These are phyloP conservation scores for Malurus melanocephalus DNA, from an alignment of 2,113 vertebrate species.

Conservation along the genomic window DNA sequence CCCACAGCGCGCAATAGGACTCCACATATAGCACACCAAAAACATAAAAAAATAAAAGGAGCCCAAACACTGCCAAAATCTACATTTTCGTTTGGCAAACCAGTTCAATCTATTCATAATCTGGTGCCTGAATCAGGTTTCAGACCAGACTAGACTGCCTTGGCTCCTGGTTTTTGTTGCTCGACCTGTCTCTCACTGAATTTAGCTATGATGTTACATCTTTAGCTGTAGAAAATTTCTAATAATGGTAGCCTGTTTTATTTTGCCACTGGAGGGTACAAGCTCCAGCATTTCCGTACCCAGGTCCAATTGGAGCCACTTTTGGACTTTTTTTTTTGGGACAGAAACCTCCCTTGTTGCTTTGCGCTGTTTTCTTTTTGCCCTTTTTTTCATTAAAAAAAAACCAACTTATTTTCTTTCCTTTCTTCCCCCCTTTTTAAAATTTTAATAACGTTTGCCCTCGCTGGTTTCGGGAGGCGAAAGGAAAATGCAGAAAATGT, in stretches of 20 bases:
- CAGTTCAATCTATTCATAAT: constrained; percentile 83
- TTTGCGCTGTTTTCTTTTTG: constrained; percentile 46
- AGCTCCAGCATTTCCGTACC: constrained; percentile 64
- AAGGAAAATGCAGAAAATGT: constrained; percentile 30
- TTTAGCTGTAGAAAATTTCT: constrained; percentile 71
- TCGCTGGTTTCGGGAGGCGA: constrained; percentile 35
- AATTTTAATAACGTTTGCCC: constrained; percentile 16
- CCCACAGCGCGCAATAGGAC: constrained; percentile 68
- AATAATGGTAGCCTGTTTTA: constrained; percentile 76
- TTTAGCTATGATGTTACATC: constrained; percentile 82
- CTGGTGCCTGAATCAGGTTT: constrained; percentile 83
- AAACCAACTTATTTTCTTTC: no score
- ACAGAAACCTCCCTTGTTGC: constrained; percentile 58
- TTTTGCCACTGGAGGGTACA: constrained; percentile 68
- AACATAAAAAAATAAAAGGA: constrained; percentile 68
- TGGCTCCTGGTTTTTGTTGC: constrained; percentile 82
- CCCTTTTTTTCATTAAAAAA: no score
- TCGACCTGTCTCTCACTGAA: constrained; percentile 78
- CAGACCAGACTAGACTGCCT: constrained; percentile 79
- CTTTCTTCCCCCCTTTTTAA: neutral
- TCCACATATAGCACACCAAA: constrained; percentile 70
- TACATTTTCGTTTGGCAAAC: constrained; percentile 90
- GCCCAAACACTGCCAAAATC: constrained; percentile 82
- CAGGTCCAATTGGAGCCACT: constrained; percentile 54
- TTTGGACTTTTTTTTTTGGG: constrained; percentile 37